A percentile compares a stretch with the other conserved stretches of the same genome.
These are phyloP conservation scores for Piaya cayana DNA, from an alignment of 2,113 vertebrate species.

Conservation along the genomic window DNA sequence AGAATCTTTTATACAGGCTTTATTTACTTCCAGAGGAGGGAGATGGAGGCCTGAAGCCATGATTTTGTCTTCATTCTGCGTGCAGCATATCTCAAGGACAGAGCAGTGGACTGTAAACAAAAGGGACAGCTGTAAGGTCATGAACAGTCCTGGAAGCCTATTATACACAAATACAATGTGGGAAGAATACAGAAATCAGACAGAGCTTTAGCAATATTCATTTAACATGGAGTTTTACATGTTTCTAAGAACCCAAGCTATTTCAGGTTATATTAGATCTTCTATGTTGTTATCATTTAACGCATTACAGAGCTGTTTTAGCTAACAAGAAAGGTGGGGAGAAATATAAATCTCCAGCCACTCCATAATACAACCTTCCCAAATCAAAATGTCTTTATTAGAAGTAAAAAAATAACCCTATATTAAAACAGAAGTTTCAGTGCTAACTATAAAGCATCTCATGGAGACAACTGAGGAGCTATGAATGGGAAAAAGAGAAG, in stretches of 20 bases:
- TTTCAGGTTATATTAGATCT: slow-evolving; percentile 57
- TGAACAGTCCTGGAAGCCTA: slow-evolving; percentile 64
- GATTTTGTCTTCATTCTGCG: slow-evolving; percentile 59
- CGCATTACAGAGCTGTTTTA: slow-evolving; percentile 35
- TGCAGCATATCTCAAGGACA: slow-evolving; percentile 67
- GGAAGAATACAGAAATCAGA: slow-evolving; percentile 55
- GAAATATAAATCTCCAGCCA: not conserved
- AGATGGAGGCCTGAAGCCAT: slow-evolving; percentile 55
- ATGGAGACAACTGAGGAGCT: not conserved
- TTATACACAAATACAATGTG: slow-evolving; percentile 47
- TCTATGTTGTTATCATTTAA: slow-evolving; percentile 37
- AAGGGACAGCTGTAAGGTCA: slow-evolving; percentile 73
- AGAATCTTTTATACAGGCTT: not conserved
- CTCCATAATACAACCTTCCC: not conserved
- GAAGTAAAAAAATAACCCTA: not conserved
- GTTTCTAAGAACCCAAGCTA: slow-evolving; percentile 31
- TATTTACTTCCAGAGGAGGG: slow-evolving; percentile 40
- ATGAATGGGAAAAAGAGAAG: not conserved
- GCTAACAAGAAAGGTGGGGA: slow-evolving; percentile 2
- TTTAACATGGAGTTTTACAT: slow-evolving; percentile 36
- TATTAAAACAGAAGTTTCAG: not conserved
- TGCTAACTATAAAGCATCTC: not conserved
- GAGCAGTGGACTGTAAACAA: slow-evolving; percentile 70
- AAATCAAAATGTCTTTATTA: slow-evolving; percentile 4
- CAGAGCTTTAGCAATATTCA: slow-evolving; percentile 48